These are phyloP conservation scores for Orthosia cruda DNA, from an alignment of 2,888 invertebrate genomes.

Conservation along the genomic window DNA sequence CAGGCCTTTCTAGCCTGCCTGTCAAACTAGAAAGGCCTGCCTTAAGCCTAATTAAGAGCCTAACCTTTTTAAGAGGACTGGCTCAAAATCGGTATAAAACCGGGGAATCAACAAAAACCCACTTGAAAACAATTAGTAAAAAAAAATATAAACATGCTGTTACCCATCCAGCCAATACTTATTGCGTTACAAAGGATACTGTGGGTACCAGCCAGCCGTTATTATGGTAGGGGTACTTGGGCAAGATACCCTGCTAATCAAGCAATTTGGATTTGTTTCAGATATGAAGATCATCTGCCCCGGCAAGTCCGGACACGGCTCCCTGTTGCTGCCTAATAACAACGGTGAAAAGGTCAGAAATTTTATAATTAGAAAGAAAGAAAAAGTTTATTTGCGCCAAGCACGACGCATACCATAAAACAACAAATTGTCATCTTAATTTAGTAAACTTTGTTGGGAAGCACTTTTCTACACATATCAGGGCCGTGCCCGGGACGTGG, in stretches of 20 bases:
- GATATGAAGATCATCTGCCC: slow-evolving; percentile 94
- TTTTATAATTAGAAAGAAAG: too few relatives aligned
- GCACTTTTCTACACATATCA: too few relatives aligned
- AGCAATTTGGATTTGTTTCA: slow-evolving; percentile 78
- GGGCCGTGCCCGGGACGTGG: too few relatives aligned
- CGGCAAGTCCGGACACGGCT: slow-evolving; percentile 97
- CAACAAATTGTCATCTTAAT: background rate
- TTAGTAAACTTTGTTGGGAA: background rate
- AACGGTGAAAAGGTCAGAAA: slow-evolving; percentile 94
- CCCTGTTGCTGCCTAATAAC: slow-evolving; percentile 95
- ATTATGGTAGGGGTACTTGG: background rate
- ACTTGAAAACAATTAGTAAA: background rate
- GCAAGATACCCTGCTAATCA: slow-evolving; percentile 30
- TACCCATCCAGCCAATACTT: background rate
- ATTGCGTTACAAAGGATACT: background rate
- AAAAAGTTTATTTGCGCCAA: too few relatives aligned
- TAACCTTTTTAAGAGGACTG: too few relatives aligned
- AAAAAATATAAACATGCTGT: too few relatives aligned
- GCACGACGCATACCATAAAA: too few relatives aligned
- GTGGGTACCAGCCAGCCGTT: background rate
- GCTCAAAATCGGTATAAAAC: too few relatives aligned
- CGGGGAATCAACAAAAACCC: too few relatives aligned
- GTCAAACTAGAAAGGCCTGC: too few relatives aligned
- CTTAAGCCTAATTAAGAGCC: too few relatives aligned
- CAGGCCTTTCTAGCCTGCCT: too few relatives aligned